These are phyloP conservation scores for Saxidomus purpurata DNA, from an alignment of 1,140 invertebrate genomes.

Conservation along the genomic window DNA sequence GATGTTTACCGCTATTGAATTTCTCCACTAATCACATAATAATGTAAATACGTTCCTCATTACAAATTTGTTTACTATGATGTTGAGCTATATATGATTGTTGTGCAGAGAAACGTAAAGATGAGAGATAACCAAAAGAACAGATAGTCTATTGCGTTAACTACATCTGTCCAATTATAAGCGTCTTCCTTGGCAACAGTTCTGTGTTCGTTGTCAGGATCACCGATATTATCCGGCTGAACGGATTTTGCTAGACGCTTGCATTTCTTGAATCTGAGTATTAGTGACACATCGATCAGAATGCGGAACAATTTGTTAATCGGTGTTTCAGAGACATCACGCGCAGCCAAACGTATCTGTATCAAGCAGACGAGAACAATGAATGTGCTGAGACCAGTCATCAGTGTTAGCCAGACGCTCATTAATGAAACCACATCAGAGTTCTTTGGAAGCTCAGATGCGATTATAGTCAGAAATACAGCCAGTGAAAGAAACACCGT, in stretches of 20 bases:
- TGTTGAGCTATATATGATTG: background rate
- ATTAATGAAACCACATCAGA: conserved; percentile 88
- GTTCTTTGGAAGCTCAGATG: conserved; percentile 88
- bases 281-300: background rate
- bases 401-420: background rate
- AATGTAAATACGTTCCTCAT: too few relatives aligned
- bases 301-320: background rate
- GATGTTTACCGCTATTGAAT: too few relatives aligned
- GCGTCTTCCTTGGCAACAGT: background rate
- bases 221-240: background rate
- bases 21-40: too few relatives aligned
- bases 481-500: conserved; percentile 88
- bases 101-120: background rate
- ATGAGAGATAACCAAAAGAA: background rate
- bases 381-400: background rate
- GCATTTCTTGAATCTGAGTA: background rate
- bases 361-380: background rate
- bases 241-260: background rate
- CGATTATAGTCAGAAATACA: conserved; percentile 88
- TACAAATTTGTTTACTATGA: too few relatives aligned
- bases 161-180: conserved; percentile 8
- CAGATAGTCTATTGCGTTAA: background rate
- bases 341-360: background rate
- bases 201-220: background rate
- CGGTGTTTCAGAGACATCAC: background rate